phyloP scores from a whole-genome alignment of 1,140 invertebrate genomes.

The Neomicropteryx cornuta region DNA sequence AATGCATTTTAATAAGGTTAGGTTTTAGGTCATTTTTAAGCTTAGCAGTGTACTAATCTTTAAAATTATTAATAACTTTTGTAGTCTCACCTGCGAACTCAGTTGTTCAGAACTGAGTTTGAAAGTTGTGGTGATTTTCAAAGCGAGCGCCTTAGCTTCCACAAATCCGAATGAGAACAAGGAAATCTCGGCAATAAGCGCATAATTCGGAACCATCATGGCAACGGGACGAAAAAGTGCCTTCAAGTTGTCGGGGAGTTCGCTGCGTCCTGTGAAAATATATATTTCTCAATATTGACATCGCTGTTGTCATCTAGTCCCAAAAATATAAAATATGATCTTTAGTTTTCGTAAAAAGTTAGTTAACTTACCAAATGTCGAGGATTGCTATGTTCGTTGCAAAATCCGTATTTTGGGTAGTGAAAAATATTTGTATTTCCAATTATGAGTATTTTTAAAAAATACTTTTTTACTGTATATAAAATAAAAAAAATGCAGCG shows the following conservation, averaged over 20 bases:
- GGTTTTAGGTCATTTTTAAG: too few species aligned
- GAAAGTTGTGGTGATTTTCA: constrained; percentile 85
- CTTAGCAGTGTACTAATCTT: too few species aligned
- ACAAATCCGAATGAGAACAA: constrained; percentile 84
- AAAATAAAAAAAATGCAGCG: background rate
- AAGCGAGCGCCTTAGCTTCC: constrained; percentile 65
- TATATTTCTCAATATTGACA: too few species aligned
- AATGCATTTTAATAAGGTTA: too few species aligned
- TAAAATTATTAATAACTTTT: too few species aligned
- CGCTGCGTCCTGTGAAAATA: constrained; percentile 49
- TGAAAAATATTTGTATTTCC: background rate
- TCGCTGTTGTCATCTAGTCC: too few species aligned
- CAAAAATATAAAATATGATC: too few species aligned
- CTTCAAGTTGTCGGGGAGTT: constrained; percentile 84
- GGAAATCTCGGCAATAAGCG: constrained; percentile 84
- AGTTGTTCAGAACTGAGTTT: constrained; percentile 82
- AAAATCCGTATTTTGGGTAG: too few species aligned
- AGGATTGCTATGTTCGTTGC: too few species aligned
- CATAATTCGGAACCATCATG: constrained; percentile 94
- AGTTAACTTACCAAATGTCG: too few species aligned
- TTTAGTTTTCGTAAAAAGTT: too few species aligned
- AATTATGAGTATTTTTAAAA: background rate
- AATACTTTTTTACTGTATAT: background rate
- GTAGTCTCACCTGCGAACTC: constrained; percentile 47
- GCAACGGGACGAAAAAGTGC: constrained; percentile 85